Evolutionary conservation across 2,797 vertebrate species (phyloP).

Genomic region (Schizothorax lantsangensis): DNA sequence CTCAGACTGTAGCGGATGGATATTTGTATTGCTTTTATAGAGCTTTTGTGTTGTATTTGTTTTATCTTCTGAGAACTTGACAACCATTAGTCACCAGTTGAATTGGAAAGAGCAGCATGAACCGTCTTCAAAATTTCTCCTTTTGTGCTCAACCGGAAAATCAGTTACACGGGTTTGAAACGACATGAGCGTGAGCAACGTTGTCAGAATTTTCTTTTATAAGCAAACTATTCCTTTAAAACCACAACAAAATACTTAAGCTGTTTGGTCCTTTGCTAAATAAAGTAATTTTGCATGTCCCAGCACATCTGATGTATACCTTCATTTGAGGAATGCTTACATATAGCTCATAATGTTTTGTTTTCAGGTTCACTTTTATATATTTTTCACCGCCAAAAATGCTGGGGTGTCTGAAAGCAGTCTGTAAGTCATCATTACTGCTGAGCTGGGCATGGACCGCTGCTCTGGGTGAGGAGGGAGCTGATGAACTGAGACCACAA

Average conservation of each 20-base stretch:
- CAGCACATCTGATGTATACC: background rate
- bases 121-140: background rate
- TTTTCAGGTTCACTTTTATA: conserved; percentile 38
- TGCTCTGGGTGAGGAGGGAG: conserved; percentile 57
- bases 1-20: background rate
- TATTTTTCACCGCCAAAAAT: conserved; percentile 33
- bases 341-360: conserved; percentile 20
- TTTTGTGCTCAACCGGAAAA: background rate
- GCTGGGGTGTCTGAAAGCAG: conserved; percentile 55
- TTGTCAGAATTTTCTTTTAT: background rate
- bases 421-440: conserved; percentile 63
- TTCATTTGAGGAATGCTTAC: conserved; percentile 33
- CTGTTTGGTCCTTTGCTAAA: background rate
- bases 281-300: background rate
- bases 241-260: background rate
- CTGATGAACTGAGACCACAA: conserved; percentile 61
- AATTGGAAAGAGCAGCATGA: background rate
- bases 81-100: too few relatives aligned
- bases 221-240: background rate
- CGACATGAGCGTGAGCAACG: background rate
- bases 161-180: too few relatives aligned
- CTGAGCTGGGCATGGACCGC: conserved; percentile 53
- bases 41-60: background rate
- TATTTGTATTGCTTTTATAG: background rate
- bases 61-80: background rate